Percentiles rank a stretch among this genome's conserved stretches.
Evolutionary conservation across 2,113 vertebrate genomes (phyloP).

Genomic region (Smithornis capensis): DNA sequence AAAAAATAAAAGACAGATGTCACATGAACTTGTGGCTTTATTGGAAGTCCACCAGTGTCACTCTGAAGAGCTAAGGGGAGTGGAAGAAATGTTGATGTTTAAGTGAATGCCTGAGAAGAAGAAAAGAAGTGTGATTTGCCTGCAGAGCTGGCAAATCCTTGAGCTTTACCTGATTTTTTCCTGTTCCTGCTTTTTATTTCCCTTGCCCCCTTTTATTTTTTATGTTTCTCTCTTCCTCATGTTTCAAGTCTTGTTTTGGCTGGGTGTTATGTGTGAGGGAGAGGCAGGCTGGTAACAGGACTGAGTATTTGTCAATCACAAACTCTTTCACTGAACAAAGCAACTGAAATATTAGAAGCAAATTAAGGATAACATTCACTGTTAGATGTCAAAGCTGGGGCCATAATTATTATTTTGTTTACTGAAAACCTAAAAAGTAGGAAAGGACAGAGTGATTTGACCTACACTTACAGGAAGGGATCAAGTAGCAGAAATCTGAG

Average conservation of each 20-base stretch:
- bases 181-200: neutral
- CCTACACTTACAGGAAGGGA: neutral
- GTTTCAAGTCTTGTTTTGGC: neutral
- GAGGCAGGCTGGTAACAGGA: neutral
- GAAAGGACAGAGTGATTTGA: neutral
- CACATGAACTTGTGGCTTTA: neutral
- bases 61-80: neutral
- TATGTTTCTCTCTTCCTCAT: neutral
- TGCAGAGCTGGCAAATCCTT: neutral
- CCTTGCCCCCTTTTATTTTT: neutral
- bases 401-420: neutral
- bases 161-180: neutral
- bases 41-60: neutral
- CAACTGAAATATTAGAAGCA: constrained; percentile 56
- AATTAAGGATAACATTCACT: constrained; percentile 36
- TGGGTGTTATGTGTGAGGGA: neutral
- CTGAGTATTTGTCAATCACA: neutral
- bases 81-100: neutral
- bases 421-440: neutral
- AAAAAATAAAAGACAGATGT: neutral
- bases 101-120: neutral
- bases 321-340: constrained; percentile 9
- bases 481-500: neutral
- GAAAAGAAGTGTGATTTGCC: neutral
- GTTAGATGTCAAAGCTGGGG: neutral